Evolutionary conservation across 2,113 vertebrate species (phyloP), one percentile per base, ranked within the genome.

Genomic region (Pelusios castaneus): DNA sequence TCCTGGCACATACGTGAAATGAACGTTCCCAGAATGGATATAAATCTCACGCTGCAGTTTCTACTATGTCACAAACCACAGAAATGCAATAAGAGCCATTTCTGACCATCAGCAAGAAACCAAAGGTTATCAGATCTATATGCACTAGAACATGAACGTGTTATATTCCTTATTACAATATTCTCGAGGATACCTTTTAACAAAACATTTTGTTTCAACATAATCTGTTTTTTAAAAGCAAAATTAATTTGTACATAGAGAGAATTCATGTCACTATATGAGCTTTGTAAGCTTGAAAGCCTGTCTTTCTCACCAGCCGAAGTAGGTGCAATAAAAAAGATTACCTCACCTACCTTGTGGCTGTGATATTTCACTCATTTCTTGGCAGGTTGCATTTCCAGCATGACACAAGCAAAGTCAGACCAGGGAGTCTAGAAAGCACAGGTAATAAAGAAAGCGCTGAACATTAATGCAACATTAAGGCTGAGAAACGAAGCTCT

Each of bases 401-500:
- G 43, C 16, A 6, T 45, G 41, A 41, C 22, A 76, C 43, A 76
- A 45, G 25, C 11, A 29, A 76, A 76, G 25, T 27, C 0, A 90
- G 63, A 87, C 47, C 49, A 5, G 10, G 45, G 25, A 6, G 10
- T 34, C 55, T 70, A 51, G 24, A 77, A 84, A 67, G 27, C 38
- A 45, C 19, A 76, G 80, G 22, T 38, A 5, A 11, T 0, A 1
- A 10, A 34, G 75, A 80, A 27, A 7, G 58, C 12, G 5, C 47
- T 82, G 38, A 78, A n/a, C 85, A 51, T 86, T 41, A 12, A 5
- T 38, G 43, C 27, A 5, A 45, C 27, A 29, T 77, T 67, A 63
- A 0, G 0, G 34, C 10, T 47, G 51, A 67, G 25, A 7, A 51
- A 67, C 6, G 79, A 38, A 0, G 0, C 3, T 63, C 86, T 70